Percentiles rank a stretch among this genome's conserved stretches.
Conservation (phyloP, 2,888 invertebrate species). For the Unio delphinus region DNA sequence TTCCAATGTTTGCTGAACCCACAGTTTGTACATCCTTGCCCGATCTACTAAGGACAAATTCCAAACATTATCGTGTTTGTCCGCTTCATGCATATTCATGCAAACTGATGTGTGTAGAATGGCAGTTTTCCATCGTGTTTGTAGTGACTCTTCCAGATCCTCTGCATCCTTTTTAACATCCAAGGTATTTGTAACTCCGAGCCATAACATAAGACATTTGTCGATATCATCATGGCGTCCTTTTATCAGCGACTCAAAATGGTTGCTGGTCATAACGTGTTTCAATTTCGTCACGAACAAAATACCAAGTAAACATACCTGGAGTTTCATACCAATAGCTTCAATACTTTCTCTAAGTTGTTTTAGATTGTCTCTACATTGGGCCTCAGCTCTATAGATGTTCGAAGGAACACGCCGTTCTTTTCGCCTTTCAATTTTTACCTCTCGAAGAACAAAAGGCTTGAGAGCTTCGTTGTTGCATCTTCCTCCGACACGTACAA, state of each 20-base stretch:
- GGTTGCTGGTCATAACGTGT: conserved; percentile 24
- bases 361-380: conserved; percentile 25
- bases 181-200: too few relatives aligned
- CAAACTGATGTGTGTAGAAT: too few relatives aligned
- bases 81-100: too few relatives aligned
- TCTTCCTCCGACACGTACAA: conserved; percentile 66
- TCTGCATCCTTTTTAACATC: too few relatives aligned
- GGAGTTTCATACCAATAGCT: conserved; percentile 27
- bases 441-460: conserved; percentile 29
- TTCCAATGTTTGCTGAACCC: too few relatives aligned
- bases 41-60: too few relatives aligned
- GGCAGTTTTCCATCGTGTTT: too few relatives aligned
- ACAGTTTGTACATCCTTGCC: too few relatives aligned
- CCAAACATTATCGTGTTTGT: too few relatives aligned
- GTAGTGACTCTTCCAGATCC: too few relatives aligned
- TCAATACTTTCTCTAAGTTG: conserved; percentile 23
- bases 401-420: not conserved
- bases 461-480: conserved; percentile 49
- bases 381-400: conserved; percentile 13
- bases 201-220: not conserved
- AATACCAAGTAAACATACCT: conserved; percentile 27
- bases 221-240: not conserved
- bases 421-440: conserved; percentile 20
- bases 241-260: conserved; percentile 18
- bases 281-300: conserved; percentile 20